Evolutionary conservation across 2,113 vertebrate genomes (phyloP), one percentile per base, ranked within the genome.

Genomic region (Ammodytes marinus): DNA sequence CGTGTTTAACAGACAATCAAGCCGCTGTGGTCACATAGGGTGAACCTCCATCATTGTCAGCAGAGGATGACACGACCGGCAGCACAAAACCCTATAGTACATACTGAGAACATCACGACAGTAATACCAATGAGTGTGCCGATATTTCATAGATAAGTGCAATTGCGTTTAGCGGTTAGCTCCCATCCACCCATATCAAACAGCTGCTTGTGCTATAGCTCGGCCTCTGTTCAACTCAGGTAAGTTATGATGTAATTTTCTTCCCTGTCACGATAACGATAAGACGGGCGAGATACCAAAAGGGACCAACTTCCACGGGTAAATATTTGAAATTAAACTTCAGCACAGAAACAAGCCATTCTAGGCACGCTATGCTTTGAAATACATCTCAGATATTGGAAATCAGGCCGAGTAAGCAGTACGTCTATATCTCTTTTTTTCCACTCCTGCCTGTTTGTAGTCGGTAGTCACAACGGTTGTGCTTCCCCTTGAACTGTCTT

Each of bases 211-310:
- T 46, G 77, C 67, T 57, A 60, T 69, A 74, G 47, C 80, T 88
- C 84, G 63, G 86, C 75, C 78, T 68, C 69, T 83, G 57, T 88
- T 85, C 80, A 80, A 67, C 86, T 76, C 77, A 84, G 63, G 46
- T 80, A 85, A 89, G 83, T 92, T 90, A 89, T 88, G 88, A 92
- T 90, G 91, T 88, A 63, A 90, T 92, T 89, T 85, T 49, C 82
- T 80, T 76, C 63, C 47, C 59, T 52, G 87, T 69, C 74, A 37
- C 17, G 86, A 86, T 90, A 88, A 85, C 55, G 84, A 85, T 79
- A 80, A 79, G 69, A 74, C 27, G 70, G 45, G 64, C 46, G 59
- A 45, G 79, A 79, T 77, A 77, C 68, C 27, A n/a, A 49, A n/a
- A 40, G 82, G 27, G 47, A 61, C 50, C 17, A 1, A 65, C 79